Evolutionary conservation across 2,888 invertebrate species (phyloP).

Genomic region (Oxycera nigricornis): DNA sequence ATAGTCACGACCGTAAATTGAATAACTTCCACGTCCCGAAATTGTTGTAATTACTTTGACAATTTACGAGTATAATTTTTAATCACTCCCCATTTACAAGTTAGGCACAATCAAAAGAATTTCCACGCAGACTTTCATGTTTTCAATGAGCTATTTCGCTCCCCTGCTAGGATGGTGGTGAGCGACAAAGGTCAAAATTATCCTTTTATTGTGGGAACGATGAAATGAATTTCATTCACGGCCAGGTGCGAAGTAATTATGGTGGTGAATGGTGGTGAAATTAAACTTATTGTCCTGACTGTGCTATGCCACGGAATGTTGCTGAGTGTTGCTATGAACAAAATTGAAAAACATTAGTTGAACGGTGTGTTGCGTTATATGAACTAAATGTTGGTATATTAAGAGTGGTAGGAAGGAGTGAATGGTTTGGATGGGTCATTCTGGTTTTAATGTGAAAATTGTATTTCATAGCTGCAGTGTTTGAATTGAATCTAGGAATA

Average conservation of each 20-base stretch:
- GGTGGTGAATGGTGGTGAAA: constrained; percentile 36
- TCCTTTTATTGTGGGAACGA: constrained; percentile 27
- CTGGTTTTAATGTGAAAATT: too few relatives aligned
- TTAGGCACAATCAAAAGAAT: background rate
- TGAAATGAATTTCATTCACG: constrained; percentile 40
- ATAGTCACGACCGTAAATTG: background rate
- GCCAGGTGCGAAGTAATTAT: constrained; percentile 45
- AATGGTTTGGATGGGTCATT: too few relatives aligned
- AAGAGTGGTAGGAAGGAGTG: too few relatives aligned
- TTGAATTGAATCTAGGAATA: too few relatives aligned
- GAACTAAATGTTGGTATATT: too few relatives aligned
- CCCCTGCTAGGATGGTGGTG: background rate
- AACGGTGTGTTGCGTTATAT: background rate
- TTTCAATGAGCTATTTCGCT: constrained; percentile 28
- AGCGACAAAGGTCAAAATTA: constrained; percentile 18
- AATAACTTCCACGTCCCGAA: background rate
- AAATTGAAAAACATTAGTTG: background rate
- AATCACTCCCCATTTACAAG: constrained; percentile 30
- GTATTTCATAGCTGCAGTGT: too few relatives aligned
- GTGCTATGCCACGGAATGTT: too few relatives aligned
- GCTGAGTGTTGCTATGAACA: background rate
- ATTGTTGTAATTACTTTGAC: constrained; percentile 4
- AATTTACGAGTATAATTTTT: constrained; percentile 32
- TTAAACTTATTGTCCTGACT: constrained; percentile 34
- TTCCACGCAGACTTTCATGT: constrained; percentile 13